Percentiles rank a stretch among this genome's conserved stretches.
These are phyloP conservation scores for Pelosia muscerda DNA, from an alignment of 2,888 invertebrate species.

Conservation along the genomic window DNA sequence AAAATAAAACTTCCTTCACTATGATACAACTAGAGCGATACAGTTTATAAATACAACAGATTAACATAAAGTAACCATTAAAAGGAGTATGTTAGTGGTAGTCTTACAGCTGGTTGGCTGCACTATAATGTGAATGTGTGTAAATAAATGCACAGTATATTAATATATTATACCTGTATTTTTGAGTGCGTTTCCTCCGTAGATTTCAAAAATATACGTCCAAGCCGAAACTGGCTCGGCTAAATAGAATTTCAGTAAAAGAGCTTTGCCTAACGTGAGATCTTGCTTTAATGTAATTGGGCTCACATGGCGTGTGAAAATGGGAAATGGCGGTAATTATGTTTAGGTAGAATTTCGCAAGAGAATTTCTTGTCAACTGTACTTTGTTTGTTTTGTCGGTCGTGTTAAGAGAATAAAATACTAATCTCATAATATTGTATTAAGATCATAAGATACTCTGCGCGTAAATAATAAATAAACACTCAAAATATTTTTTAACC, in stretches of 20 bases:
- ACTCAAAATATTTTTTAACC: too few relatives aligned
- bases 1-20: background rate
- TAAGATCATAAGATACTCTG: background rate
- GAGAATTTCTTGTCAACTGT: background rate
- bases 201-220: background rate
- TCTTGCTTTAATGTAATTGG: conserved; percentile 22
- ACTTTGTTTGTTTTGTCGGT: background rate
- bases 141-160: too few relatives aligned
- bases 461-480: too few relatives aligned
- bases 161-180: too few relatives aligned
- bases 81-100: too few relatives aligned
- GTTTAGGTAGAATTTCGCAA: conserved; percentile 3
- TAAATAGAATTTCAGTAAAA: conserved; percentile 6
- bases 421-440: background rate
- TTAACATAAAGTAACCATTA: too few relatives aligned
- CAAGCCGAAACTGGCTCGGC: background rate
- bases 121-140: too few relatives aligned
- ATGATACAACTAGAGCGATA: background rate
- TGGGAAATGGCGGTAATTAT: conserved; percentile 9
- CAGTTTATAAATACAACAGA: too few relatives aligned
- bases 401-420: background rate
- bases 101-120: too few relatives aligned
- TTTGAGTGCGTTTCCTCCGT: too few relatives aligned
- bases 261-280: conserved; percentile 12
- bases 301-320: conserved; percentile 14